Conservation (phyloP, 1,140 invertebrate species). For the Tetragonula clypearis region DNA sequence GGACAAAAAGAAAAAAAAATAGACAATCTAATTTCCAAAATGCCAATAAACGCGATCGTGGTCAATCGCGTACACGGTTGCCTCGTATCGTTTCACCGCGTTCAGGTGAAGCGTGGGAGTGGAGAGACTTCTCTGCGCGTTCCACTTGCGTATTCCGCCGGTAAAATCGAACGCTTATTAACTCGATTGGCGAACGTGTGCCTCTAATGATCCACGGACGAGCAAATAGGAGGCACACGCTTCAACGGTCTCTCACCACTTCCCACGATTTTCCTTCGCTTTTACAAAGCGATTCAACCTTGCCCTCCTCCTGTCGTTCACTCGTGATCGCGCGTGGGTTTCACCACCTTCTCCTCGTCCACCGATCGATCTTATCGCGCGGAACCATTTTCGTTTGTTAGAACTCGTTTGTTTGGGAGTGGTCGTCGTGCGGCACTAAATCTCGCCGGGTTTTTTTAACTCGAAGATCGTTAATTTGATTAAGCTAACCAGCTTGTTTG, state of each 20-base stretch:
- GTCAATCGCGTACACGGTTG: background rate
- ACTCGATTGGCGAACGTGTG: conserved; percentile 33
- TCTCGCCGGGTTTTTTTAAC: background rate
- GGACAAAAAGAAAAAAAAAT: too few species aligned
- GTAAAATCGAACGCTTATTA: conserved; percentile 44
- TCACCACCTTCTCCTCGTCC: background rate
- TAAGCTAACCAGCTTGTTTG: background rate
- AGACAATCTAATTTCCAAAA: background rate
- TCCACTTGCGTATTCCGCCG: conserved; percentile 24
- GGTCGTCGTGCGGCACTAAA: background rate
- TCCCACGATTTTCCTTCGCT: conserved; percentile 42
- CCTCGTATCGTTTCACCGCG: background rate
- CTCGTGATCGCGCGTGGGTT: conserved; percentile 12
- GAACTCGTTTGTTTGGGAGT: background rate
- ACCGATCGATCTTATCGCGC: conserved; percentile 19
- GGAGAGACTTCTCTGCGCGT: conserved; percentile 26
- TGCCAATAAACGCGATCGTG: background rate
- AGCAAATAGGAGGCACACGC: conserved; percentile 31
- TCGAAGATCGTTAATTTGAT: background rate
- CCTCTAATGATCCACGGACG: conserved; percentile 43
- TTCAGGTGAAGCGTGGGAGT: conserved; percentile 48
- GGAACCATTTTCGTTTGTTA: conserved; percentile 4
- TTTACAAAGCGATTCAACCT: conserved; percentile 19
- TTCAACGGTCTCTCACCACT: conserved; percentile 15
- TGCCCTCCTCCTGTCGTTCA: background rate